phyloP scores from a whole-genome alignment of 2,797 vertebrate genomes.

The Eulemur rubriventer region DNA sequence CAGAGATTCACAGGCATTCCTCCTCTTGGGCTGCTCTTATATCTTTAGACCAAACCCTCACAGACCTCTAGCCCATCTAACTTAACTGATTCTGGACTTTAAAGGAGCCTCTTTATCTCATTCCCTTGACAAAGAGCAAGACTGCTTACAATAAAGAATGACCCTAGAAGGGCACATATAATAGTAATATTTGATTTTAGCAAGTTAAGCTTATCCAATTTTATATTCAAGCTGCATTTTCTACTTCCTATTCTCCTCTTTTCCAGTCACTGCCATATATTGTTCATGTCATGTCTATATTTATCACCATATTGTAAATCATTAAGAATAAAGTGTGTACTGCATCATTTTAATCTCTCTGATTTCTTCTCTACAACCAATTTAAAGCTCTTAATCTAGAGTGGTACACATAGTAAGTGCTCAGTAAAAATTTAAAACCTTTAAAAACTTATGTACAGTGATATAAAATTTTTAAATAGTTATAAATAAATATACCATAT shows the following conservation, averaged over 20 bases:
- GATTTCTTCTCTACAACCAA: neutral
- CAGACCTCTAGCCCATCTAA: neutral
- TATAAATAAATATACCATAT: neutral
- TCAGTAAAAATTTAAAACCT: neutral
- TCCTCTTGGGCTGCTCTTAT: neutral
- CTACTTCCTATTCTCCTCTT: neutral
- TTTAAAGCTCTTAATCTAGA: neutral
- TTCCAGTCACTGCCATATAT: neutral
- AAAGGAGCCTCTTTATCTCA: neutral
- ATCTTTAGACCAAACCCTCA: neutral
- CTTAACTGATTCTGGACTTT: neutral
- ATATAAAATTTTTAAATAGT: neutral
- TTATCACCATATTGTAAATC: neutral
- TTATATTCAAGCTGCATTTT: neutral
- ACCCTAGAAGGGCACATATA: neutral
- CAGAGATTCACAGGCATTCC: neutral
- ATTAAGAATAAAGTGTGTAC: neutral
- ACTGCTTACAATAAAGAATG: neutral
- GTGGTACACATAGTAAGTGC: neutral
- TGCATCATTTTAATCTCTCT: neutral
- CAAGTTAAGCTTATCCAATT: neutral
- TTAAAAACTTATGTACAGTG: neutral
- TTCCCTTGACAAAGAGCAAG: neutral
- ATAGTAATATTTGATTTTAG: neutral
- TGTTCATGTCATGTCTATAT: neutral